Evolutionary conservation across 2,888 invertebrate genomes (phyloP).

Genomic region (Ischnura elegans): DNA sequence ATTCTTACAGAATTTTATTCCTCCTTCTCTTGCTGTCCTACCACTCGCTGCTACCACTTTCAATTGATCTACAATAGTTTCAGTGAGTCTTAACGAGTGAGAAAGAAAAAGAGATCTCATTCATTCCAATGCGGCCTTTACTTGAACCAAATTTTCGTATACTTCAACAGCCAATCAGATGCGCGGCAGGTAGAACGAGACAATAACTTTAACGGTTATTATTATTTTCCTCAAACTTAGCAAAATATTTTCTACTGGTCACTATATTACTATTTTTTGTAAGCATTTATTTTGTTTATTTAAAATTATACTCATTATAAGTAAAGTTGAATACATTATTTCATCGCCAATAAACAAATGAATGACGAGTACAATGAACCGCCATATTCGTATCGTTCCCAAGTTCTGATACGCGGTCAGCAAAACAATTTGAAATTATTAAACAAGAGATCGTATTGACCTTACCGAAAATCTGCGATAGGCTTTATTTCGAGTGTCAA

Average conservation of each 20-base stretch:
- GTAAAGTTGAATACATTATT: background rate
- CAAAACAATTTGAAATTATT: too few species aligned
- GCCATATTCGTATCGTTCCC: too few species aligned
- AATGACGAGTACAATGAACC: background rate
- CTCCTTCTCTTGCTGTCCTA: background rate
- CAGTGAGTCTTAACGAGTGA: background rate
- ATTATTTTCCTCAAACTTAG: background rate
- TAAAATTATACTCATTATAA: background rate
- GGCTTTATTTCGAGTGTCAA: too few species aligned
- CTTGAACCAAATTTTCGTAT: slow-evolving; percentile 22
- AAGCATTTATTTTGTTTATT: background rate
- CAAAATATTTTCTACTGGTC: background rate
- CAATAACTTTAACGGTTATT: background rate
- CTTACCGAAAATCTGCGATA: too few species aligned
- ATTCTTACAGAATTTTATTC: background rate
- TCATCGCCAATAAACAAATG: background rate
- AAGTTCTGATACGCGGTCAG: too few species aligned
- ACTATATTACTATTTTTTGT: background rate
- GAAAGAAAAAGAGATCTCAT: background rate
- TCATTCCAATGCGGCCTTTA: slow-evolving; percentile 3
- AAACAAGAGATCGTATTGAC: too few species aligned
- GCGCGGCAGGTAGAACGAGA: background rate
- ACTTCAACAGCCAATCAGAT: background rate
- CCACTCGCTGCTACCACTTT: too few species aligned
- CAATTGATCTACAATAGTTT: background rate